Evolutionary conservation across 2,113 vertebrate species (phyloP), one percentile per base, ranked within the genome.

Genomic region (Furnarius figulus): DNA sequence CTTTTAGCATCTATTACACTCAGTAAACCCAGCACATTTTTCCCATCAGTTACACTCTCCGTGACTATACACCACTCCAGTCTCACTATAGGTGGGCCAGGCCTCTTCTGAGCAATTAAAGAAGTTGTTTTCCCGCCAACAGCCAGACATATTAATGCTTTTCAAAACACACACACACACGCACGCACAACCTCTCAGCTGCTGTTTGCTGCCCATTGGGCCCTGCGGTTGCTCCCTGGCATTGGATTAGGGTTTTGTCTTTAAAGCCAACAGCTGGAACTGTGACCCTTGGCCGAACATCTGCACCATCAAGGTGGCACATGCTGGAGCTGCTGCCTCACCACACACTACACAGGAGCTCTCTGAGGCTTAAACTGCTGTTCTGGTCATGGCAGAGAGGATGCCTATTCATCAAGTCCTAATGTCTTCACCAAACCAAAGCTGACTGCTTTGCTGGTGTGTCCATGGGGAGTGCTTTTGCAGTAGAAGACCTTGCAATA

Each of bases 1-100:
- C 83, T 96, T 94, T 95, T 95, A 96, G 88, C 85, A 62, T 96
- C 95, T 87, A 96, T 94, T 94, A 84, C 68, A 91, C 87, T 92
- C 75, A 71, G 93, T 95, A 96, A 96, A 94, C 88, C 46, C 33
- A 1, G 75, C 93, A 97, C 79, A 88, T 96, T 97, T 96, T 96
- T 93, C 93, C 90, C 90, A 96, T 95, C 87, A 92, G 87, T 81
- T 96, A 72, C 93, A 96, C 85, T 80, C 90, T 59, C 83, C 1
- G 12, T 88, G 90, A 97, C 87, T 96, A 59, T 31, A 63, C 39
- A n/a, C 93, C 24, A 55, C 87, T 88, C 65, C 90, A 71, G 52
- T 56, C 92, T 90, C 93, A 56, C 87, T 58, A 92, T 93, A 96
- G 89, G 94, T 97, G 87, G 87, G 87, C 94, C 91, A 96, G 77